These are phyloP conservation scores for Drosophila kuntzei DNA, from an alignment of 2,888 invertebrate genomes.

Conservation along the genomic window DNA sequence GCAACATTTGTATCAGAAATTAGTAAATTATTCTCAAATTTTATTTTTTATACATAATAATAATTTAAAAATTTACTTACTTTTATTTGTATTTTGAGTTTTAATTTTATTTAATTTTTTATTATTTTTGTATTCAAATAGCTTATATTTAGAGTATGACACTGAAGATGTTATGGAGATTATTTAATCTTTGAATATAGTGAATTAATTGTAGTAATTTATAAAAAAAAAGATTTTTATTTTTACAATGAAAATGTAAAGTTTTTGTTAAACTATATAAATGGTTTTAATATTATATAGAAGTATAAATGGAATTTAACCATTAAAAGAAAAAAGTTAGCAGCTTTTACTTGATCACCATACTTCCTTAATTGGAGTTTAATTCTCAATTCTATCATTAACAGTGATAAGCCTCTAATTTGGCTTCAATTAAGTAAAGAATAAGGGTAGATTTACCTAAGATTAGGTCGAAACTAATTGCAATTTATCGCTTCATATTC, in stretches of 20 bases:
- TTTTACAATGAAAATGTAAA: constrained; percentile 89
- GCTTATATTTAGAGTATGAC: constrained; percentile 60
- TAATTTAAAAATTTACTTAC: constrained; percentile 86
- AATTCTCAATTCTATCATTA: constrained; percentile 70
- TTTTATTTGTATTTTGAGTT: constrained; percentile 86
- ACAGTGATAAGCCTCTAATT: constrained; percentile 87
- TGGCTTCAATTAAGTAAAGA: constrained; percentile 85
- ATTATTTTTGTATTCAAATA: constrained; percentile 35
- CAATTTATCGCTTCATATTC: constrained; percentile 86
- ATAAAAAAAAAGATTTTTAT: constrained; percentile 84
- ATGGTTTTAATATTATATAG: constrained; percentile 28
- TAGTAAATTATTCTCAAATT: constrained; percentile 85
- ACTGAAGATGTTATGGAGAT: constrained; percentile 65
- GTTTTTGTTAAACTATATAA: constrained; percentile 88
- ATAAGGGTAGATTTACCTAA: constrained; percentile 86
- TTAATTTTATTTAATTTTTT: constrained; percentile 67
- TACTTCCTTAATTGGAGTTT: constrained; percentile 88
- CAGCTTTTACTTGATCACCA: constrained; percentile 87
- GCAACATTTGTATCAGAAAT: constrained; percentile 84
- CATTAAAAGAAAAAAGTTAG: constrained; percentile 87
- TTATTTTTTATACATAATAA: constrained; percentile 84
- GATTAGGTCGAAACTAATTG: constrained; percentile 87
- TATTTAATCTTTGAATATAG: constrained; percentile 73
- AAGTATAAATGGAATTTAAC: constrained; percentile 74
- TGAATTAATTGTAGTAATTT: constrained; percentile 79